Percentiles rank a stretch among this genome's conserved stretches.
Evolutionary conservation across 2,888 invertebrate genomes (phyloP).

Genomic region (Elegia similella): DNA sequence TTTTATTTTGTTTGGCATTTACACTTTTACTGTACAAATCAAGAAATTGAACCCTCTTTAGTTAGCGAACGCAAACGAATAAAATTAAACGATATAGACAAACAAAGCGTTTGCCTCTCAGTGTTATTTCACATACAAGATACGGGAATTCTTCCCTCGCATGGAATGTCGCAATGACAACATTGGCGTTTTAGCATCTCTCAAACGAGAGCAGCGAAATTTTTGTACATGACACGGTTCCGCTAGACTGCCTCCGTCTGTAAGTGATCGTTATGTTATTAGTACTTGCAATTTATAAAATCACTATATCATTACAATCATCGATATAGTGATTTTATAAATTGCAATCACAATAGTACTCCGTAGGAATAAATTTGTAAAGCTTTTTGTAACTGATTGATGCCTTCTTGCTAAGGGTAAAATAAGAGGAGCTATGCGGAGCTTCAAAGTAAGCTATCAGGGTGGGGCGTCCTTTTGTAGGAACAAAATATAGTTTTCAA

Average conservation of each 20-base stretch:
- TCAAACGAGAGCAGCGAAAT: slow-evolving; percentile 4
- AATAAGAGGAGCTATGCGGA: no score
- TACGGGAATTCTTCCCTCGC: slow-evolving; percentile 8
- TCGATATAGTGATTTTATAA: no score
- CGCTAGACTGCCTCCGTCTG: background rate
- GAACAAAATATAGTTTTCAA: no score
- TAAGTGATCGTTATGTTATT: background rate
- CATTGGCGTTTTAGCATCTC: slow-evolving; percentile 7
- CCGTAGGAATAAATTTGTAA: no score
- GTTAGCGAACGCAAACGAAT: background rate
- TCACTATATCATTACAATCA: no score
- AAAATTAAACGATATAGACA: slow-evolving; percentile 8
- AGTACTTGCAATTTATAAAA: no score
- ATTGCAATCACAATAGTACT: no score
- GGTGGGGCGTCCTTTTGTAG: no score
- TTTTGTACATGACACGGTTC: slow-evolving; percentile 7
- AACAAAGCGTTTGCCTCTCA: background rate
- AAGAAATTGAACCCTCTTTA: background rate
- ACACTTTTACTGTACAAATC: background rate
- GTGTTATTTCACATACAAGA: slow-evolving; percentile 8
- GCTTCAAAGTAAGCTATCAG: no score
- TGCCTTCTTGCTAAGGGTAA: no score
- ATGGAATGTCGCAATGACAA: slow-evolving; percentile 15
- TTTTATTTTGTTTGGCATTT: no score
- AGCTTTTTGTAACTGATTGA: no score